phyloP scores from a whole-genome alignment of 2,888 invertebrate species.

The Leptinotarsa rubiginosa region DNA sequence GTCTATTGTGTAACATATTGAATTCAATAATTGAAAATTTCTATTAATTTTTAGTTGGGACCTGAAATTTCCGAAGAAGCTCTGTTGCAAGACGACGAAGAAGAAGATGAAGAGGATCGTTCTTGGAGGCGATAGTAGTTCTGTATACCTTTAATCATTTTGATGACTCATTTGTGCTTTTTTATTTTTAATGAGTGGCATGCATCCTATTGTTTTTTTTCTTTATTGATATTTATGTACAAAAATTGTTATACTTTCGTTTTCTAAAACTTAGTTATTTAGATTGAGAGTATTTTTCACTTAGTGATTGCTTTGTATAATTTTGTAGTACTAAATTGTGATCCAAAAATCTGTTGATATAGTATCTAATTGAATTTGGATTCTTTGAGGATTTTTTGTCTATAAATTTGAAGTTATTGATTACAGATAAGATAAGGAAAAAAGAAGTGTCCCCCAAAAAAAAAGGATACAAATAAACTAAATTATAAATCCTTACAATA shows the following conservation, averaged over 20 bases:
- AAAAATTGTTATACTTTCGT: conserved; percentile 44
- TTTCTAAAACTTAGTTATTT: conserved; percentile 12
- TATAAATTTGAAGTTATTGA: conserved; percentile 46
- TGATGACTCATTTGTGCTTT: conserved; percentile 30
- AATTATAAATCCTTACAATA: conserved; percentile 35
- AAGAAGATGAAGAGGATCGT: conserved; percentile 88
- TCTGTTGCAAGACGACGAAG: conserved; percentile 84
- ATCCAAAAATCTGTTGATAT: conserved; percentile 26
- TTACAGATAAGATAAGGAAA: conserved; percentile 40
- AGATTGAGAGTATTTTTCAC: conserved; percentile 27
- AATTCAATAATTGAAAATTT: not conserved
- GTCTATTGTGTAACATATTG: too few relatives aligned
- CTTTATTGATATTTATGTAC: conserved; percentile 41
- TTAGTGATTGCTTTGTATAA: conserved; percentile 31
- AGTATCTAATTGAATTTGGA: conserved; percentile 17
- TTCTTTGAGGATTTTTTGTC: conserved; percentile 41
- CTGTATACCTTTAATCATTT: conserved; percentile 13
- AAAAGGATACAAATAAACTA: conserved; percentile 42
- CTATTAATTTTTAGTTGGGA: conserved; percentile 52
- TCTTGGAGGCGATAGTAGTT: conserved; percentile 88
- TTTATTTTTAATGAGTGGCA: conserved; percentile 20
- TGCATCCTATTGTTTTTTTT: conserved; percentile 31
- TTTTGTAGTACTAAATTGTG: conserved; percentile 28
- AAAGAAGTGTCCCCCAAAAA: conserved; percentile 44
- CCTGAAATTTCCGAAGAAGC: conserved; percentile 72